Conservation (phyloP, 1,140 invertebrate species). For the Ceratina australensis region DNA sequence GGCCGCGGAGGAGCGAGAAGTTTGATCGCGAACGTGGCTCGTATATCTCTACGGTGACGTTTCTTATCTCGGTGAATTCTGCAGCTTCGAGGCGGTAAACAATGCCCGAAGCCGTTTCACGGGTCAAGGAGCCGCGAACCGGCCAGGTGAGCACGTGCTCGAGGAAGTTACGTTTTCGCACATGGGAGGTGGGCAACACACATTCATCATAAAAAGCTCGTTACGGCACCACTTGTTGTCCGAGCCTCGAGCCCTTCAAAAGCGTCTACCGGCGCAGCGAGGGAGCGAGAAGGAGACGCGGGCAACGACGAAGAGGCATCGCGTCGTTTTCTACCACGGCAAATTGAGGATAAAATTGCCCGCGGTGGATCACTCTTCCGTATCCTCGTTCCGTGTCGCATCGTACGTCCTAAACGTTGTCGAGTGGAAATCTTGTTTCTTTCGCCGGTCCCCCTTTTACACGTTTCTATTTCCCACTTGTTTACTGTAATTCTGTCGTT, state of each 20-base stretch:
- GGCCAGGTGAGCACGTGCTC: slow-evolving; percentile 53
- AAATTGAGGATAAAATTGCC: slow-evolving; percentile 41
- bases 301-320: background rate
- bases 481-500: too few species aligned
- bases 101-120: slow-evolving; percentile 58
- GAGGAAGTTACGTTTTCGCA: slow-evolving; percentile 60
- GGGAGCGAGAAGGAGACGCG: slow-evolving; percentile 5
- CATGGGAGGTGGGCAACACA: slow-evolving; percentile 14
- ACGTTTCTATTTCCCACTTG: too few species aligned
- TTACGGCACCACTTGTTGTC: slow-evolving; percentile 60
- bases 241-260: slow-evolving; percentile 44
- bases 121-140: slow-evolving; percentile 60
- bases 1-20: too few species aligned
- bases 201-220: slow-evolving; percentile 61
- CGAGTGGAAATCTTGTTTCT: background rate
- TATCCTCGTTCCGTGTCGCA: slow-evolving; percentile 9
- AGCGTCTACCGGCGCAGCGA: slow-evolving; percentile 43
- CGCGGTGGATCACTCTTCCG: slow-evolving; percentile 9
- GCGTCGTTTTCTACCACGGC: slow-evolving; percentile 10
- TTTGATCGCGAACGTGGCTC: background rate
- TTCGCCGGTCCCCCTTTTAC: too few species aligned
- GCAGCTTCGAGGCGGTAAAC: slow-evolving; percentile 52
- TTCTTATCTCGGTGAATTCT: slow-evolving; percentile 11
- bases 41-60: slow-evolving; percentile 14
- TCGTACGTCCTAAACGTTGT: background rate